Evolutionary conservation across 2,113 vertebrate species (phyloP), one percentile per base, ranked within the genome.

Genomic region (Trichomycterus rosablanca): DNA sequence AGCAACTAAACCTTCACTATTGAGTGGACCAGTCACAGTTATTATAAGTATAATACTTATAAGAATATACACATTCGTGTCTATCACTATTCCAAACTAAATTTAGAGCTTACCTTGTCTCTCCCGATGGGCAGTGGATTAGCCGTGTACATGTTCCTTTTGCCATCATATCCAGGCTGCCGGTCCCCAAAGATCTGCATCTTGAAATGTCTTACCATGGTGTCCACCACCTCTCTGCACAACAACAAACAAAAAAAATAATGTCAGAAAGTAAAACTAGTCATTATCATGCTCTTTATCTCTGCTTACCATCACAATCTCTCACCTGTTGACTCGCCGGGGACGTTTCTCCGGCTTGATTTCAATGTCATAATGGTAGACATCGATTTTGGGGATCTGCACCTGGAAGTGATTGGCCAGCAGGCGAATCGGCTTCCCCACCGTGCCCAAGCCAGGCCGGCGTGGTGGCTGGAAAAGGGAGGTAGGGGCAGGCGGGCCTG

Each of bases 311-410:
- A 12, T 8, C n/a, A 12, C 20, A 5, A 11, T 7, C n/a, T 19
- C 32, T 68, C 88, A 99, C 96, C 96, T 93, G 89, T 99, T 99
- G 69, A 99, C 96, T 83, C 96, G 88, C 1, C 96, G 89, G 68
- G 96, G 96, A 3, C 96, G 89, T 76, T 99, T 99, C 84, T 99
- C 96, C 58, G 96, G 96, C 81, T 98, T 99, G 84, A 99, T 99
- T 83, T 99, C 96, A 54, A 99, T 96, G 63, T 99, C 96, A 76
- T 99, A 99, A 76, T 99, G 96, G 87, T 99, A 99, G 64, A 99
- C 96, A 70, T 99, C 96, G 70, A 99, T 99, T 88, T 99, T 99
- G 62, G 96, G 96, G 81, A 99, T 99, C 88, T 99, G 96, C 72
- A 99, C 95, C 89, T 99, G 96, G 78, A 99, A 99, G 76, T 99